Evolutionary conservation across 2,113 vertebrate genomes (phyloP).

Genomic region (Ifrita kowaldi): DNA sequence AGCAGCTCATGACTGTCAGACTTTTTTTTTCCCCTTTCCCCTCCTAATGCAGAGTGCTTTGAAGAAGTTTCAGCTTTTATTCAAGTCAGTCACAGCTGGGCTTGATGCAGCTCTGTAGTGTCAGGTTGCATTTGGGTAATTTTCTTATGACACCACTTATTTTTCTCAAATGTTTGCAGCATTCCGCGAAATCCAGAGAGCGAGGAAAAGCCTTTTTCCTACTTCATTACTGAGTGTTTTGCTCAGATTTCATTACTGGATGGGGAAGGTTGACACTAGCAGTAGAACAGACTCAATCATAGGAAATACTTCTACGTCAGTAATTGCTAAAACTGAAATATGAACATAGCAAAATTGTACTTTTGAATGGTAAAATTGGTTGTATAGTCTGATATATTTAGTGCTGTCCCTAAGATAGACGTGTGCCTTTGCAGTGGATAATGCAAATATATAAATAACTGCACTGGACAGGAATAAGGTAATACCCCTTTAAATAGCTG

Average conservation of each 20-base stretch:
- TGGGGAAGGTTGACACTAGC: neutral
- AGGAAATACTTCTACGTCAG: neutral
- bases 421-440: neutral
- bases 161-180: neutral
- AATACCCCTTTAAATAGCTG: neutral
- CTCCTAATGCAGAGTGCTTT: neutral
- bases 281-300: neutral
- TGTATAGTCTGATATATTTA: neutral
- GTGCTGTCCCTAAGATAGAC: neutral
- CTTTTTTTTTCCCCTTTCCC: neutral
- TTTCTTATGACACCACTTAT: neutral
- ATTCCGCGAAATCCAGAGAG: neutral
- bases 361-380: neutral
- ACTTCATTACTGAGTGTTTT: neutral
- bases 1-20: neutral
- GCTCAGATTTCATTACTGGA: neutral
- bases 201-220: neutral
- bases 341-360: neutral
- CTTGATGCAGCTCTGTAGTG: neutral
- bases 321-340: neutral
- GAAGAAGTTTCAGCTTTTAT: neutral
- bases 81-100: neutral
- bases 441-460: neutral
- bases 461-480: neutral
- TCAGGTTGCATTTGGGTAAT: neutral